Evolutionary conservation across 2,797 vertebrate species (phyloP), one percentile per base, ranked within the genome.

Genomic region (Carapus acus): DNA sequence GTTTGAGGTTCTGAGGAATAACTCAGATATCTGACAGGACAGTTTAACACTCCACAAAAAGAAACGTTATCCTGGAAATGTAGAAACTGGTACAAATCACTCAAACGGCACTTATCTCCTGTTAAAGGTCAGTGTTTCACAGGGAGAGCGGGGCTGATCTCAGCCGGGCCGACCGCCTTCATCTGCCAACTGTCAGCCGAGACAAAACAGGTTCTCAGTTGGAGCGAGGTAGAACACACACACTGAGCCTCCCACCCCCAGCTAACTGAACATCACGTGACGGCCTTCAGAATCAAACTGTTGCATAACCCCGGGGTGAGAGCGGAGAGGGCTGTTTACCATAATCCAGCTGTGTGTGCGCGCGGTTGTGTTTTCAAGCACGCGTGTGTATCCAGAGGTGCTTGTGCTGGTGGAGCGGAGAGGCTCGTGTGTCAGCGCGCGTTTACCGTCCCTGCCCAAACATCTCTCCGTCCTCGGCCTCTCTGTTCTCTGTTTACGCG

Each of bases 261-360:
- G 51, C 73, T 54, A 49, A 81, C 56, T 54, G 77, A 80, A 73
- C 71, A 66, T 77, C 79, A 81, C 76, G 76, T 77, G 78, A 58
- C 67, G 62, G 57, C 46, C 57, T 79, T 77, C 65, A 77, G 77
- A 82, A 77, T 71, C 64, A 75, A 73, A 54, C 52, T 70, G 43
- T 79, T 84, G 69, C 72, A 64, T 78, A 83, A 83, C 71, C 50
- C 58, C 15, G 38, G 66, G 51, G 49, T 62, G 69, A 57, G 50
- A 71, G 78, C 65, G 49, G 17, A 48, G 31, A 21, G 62, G 58
- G 53, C 52, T 76, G 67, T 71, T 79, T 60, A 78, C 71, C 70
- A 31, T 67, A 62, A 79, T 75, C 58, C 54, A 54, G 62, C 40
- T 49, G 61, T 18, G 8, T 61, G 20, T 67, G 23, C 43, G 55